phyloP scores from a whole-genome alignment of 2,113 vertebrate genomes.

The Chamaetylas fuelleborni region DNA sequence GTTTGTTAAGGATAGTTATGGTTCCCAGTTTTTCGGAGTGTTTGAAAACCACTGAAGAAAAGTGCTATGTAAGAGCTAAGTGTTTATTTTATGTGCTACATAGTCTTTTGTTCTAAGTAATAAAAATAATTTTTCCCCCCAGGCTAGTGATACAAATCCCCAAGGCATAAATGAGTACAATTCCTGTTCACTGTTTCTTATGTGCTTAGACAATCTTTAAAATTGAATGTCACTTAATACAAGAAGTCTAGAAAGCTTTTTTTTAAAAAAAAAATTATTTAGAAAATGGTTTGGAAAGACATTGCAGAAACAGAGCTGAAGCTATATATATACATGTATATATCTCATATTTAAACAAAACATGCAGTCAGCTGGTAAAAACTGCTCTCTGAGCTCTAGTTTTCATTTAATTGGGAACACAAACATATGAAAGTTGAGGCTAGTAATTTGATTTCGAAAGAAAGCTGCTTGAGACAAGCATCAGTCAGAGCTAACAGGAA shows the following conservation, averaged over 20 bases:
- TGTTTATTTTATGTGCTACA: constrained; percentile 4
- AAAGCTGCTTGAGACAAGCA: constrained; percentile 34
- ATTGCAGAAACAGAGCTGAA: background rate
- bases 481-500: constrained; percentile 30
- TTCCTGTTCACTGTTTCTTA: background rate
- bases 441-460: constrained; percentile 59
- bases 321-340: background rate
- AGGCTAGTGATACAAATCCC: background rate
- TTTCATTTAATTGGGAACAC: constrained; percentile 60
- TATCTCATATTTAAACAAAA: constrained; percentile 25
- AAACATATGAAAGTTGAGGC: constrained; percentile 61
- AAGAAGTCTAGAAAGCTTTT: background rate
- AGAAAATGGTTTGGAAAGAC: background rate
- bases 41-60: background rate
- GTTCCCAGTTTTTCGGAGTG: background rate
- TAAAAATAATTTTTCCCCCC: background rate
- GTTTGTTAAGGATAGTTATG: background rate
- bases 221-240: background rate
- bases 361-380: constrained; percentile 20
- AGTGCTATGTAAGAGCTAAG: background rate
- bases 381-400: constrained; percentile 11
- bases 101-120: constrained; percentile 16
- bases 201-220: background rate
- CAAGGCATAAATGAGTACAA: background rate
- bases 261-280: background rate